A percentile compares a stretch with the other conserved stretches of the same genome.
Evolutionary conservation across 2,797 vertebrate species (phyloP).

Genomic region (Phylloscopus collybita): DNA sequence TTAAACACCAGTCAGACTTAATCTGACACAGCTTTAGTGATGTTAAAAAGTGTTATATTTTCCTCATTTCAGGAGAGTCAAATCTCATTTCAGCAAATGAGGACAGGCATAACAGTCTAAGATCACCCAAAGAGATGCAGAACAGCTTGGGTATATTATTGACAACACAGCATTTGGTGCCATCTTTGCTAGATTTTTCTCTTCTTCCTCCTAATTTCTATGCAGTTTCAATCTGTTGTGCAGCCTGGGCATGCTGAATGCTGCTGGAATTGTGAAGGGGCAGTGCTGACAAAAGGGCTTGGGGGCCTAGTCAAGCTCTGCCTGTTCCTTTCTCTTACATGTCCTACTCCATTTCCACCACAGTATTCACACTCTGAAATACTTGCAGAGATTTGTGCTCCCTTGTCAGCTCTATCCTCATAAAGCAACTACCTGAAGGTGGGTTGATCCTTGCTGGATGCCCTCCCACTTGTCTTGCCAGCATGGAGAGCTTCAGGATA

Average conservation of each 20-base stretch:
- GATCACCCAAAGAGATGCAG: not conserved
- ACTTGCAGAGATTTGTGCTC: not conserved
- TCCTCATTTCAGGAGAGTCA: not conserved
- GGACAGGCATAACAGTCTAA: not conserved
- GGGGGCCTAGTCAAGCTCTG: not conserved
- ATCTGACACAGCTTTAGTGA: not conserved
- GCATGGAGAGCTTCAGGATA: not conserved
- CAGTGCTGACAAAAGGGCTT: not conserved
- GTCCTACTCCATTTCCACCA: not conserved
- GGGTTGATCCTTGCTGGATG: not conserved
- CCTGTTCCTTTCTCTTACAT: not conserved
- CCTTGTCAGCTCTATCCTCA: not conserved
- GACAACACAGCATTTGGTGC: not conserved
- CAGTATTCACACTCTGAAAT: not conserved
- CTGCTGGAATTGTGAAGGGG: not conserved
- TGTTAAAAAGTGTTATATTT: not conserved
- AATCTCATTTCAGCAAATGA: not conserved
- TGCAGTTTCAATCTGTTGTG: not conserved
- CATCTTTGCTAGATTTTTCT: not conserved
- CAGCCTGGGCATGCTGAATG: not conserved
- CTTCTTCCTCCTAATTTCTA: not conserved
- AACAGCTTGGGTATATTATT: not conserved
- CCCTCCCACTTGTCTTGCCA: not conserved
- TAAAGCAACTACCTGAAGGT: not conserved
- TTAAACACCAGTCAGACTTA: not conserved